Evolutionary conservation across 2,888 invertebrate species (phyloP), one percentile per base, ranked within the genome.

Genomic region (Thereva unica): DNA sequence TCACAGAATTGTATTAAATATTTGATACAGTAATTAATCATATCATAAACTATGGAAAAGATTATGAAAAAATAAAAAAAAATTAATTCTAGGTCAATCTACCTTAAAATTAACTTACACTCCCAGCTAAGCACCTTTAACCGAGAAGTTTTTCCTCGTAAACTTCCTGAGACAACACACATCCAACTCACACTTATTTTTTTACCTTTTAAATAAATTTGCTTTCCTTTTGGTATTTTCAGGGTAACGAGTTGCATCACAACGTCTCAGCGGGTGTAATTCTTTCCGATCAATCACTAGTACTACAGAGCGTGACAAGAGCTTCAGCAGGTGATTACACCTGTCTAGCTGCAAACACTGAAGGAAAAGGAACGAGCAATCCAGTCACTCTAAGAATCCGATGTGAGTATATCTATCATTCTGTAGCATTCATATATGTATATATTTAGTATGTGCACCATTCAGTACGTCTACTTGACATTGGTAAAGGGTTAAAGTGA

Each of bases 261-360:
- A 93, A 93, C 81, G 86, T 89, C 72, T 88, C 87, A 3, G 89
- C 88, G 8, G 93, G 93, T 44, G 85, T 93, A 67, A 91, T 93
- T 75, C 85, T 93, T 74, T 93, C 92, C 78, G 92, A 93, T 76
- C 92, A 91, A 79, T 92, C 92, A 76, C 83, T 94, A 72, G 93
- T 94, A 5, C 86, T 94, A 68, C 93, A 93, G 79, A 89, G 89
- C 73, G 90, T 94, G 68, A 90, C 89, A 52, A 84, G 92, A 69
- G 86, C 87, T 68, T 90, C 91, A 40, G 92, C 92, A n/a, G 93
- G 94, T 4, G 89, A 91, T 79, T 94, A 93, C 82, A 91, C 91
- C 66, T 94, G 94, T 77, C 84, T 90, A 79, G 93, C 93, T 40
- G 90, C 89, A 67, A 94, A 94, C 81, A 87, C 88, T 67, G 93